These are phyloP conservation scores for Melanogrammus aeglefinus DNA, from an alignment of 2,797 vertebrate genomes.

Conservation along the genomic window DNA sequence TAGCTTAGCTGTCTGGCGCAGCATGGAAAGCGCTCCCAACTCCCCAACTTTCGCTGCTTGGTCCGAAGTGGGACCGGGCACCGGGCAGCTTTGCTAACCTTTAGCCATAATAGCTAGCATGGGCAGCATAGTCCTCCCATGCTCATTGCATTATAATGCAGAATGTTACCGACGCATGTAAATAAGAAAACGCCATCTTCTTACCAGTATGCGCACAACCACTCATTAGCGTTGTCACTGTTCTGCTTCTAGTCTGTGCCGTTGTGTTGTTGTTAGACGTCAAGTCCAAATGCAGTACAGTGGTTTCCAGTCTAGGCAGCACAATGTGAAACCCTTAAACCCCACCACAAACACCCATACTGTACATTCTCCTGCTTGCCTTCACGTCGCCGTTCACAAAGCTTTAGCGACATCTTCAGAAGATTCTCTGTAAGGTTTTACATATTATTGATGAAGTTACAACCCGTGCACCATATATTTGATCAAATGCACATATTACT, in stretches of 20 bases:
- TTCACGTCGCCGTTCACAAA: neutral
- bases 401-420: conserved; percentile 64
- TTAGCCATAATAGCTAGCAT: conserved; percentile 36
- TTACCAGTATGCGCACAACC: conserved; percentile 54
- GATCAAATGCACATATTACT: neutral
- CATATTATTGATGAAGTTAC: neutral
- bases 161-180: conserved; percentile 5
- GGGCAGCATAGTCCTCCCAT: conserved; percentile 30
- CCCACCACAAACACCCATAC: conserved; percentile 44
- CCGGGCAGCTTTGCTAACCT: conserved; percentile 35
- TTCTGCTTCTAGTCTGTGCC: conserved; percentile 40
- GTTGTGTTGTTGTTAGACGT: conserved; percentile 57
- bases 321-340: conserved; percentile 24
- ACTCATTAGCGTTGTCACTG: conserved; percentile 36
- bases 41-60: conserved; percentile 56
- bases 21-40: conserved; percentile 54
- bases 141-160: conserved; percentile 25
- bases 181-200: conserved; percentile 26
- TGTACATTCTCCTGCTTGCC: conserved; percentile 31
- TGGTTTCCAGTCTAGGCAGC: conserved; percentile 53
- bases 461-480: too few relatives aligned
- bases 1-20: conserved; percentile 63
- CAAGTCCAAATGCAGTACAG: conserved; percentile 62
- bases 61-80: conserved; percentile 42
- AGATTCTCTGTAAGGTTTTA: rapidly evolving